Conservation (phyloP, 2,888 invertebrate species). For the Himalopsyche kuldschensis region DNA sequence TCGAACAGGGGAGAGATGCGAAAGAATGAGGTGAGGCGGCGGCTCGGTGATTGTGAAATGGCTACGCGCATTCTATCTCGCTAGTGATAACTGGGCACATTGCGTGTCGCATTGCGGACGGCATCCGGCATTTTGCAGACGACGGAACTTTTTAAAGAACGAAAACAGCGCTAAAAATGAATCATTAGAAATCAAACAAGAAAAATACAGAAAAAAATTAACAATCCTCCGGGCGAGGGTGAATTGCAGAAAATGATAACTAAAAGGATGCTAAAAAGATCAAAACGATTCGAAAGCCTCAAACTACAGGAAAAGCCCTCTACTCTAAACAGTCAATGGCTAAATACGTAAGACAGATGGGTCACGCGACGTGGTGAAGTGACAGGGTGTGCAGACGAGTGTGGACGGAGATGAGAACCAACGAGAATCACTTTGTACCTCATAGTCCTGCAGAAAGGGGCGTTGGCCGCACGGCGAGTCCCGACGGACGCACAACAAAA, state of each 20-base stretch:
- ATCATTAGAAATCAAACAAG: slow-evolving; percentile 16
- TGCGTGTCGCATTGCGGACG: background rate
- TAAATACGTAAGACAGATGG: slow-evolving; percentile 41
- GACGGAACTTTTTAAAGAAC: slow-evolving; percentile 7
- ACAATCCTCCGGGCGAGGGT: slow-evolving; percentile 35
- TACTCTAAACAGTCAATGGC: slow-evolving; percentile 59
- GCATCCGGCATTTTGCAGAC: background rate
- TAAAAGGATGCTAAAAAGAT: slow-evolving; percentile 50
- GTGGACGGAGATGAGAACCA: slow-evolving; percentile 52
- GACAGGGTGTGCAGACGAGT: slow-evolving; percentile 44
- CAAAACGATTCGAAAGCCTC: slow-evolving; percentile 55
- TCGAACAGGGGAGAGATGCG: background rate
- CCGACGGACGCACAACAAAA: slow-evolving; percentile 72
- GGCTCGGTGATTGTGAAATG: background rate
- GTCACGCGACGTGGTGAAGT: slow-evolving; percentile 50
- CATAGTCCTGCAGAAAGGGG: slow-evolving; percentile 79
- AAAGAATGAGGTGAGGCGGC: background rate
- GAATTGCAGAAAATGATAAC: slow-evolving; percentile 38
- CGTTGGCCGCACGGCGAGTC: slow-evolving; percentile 68
- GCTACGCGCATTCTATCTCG: background rate
- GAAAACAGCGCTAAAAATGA: slow-evolving; percentile 25
- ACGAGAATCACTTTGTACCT: slow-evolving; percentile 67
- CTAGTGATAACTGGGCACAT: background rate
- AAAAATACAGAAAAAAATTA: slow-evolving; percentile 26
- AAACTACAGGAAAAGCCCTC: slow-evolving; percentile 63